Conservation (phyloP, 2,113 vertebrate species). For the Lichenostomus cassidix region DNA sequence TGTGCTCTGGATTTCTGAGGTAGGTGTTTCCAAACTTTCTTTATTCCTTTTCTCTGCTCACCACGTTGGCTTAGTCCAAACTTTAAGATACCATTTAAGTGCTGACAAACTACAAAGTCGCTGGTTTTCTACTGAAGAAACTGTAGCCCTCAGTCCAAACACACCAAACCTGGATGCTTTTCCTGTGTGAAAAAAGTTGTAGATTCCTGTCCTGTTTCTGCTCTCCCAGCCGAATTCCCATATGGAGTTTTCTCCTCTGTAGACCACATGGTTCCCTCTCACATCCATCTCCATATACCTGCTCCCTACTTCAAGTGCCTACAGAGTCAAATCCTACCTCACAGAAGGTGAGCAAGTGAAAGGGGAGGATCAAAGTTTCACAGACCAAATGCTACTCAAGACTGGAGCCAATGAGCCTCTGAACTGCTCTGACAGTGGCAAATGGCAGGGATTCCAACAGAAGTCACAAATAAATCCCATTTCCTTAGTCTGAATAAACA, state of each 20-base stretch:
- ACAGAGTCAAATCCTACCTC: not conserved
- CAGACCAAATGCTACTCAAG: not conserved
- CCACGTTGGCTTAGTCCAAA: not conserved
- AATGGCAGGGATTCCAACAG: not conserved
- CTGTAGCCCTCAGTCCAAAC: not conserved
- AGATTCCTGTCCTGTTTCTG: not conserved
- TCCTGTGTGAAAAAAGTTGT: not conserved
- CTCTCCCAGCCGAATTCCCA: not conserved
- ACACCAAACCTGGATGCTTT: not conserved
- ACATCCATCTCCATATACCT: not conserved
- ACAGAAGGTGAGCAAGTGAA: not conserved
- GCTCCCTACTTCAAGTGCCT: not conserved
- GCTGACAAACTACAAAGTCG: not conserved
- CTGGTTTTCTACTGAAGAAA: not conserved
- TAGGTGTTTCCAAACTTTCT: not conserved
- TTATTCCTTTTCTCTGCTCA: not conserved
- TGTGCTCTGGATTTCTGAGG: not conserved
- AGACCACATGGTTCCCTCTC: not conserved
- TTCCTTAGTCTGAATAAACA: not conserved
- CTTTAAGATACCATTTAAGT: not conserved
- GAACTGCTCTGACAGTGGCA: not conserved
- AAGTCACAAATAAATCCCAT: not conserved
- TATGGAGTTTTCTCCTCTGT: not conserved
- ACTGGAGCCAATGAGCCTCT: not conserved
- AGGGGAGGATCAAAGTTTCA: not conserved